phyloP scores from a whole-genome alignment of 2,113 vertebrate genomes.

The Poecilia latipinna region DNA sequence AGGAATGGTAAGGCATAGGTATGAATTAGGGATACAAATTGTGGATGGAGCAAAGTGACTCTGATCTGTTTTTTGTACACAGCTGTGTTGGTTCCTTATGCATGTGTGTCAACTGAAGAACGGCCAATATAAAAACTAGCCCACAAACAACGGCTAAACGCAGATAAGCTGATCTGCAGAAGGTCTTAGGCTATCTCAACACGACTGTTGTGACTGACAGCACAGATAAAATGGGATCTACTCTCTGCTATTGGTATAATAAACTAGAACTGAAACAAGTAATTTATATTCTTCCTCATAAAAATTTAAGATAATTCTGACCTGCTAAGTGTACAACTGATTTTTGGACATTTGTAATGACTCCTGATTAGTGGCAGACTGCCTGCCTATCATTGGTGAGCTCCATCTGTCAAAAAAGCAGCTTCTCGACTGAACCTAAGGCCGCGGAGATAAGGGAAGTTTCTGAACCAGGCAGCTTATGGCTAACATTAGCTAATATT shows the following conservation, averaged over 20 bases:
- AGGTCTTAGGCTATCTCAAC: not conserved
- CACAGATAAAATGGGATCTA: not conserved
- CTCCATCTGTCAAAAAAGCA: not conserved
- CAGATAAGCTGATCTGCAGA: not conserved
- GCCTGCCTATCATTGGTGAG: too few relatives aligned
- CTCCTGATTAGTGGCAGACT: too few relatives aligned
- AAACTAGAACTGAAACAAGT: too few relatives aligned
- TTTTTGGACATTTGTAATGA: too few relatives aligned
- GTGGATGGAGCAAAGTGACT: too few relatives aligned
- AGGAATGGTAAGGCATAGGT: too few relatives aligned
- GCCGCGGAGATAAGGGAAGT: slow-evolving; percentile 34
- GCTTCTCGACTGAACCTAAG: slow-evolving; percentile 1
- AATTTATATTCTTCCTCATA: too few relatives aligned
- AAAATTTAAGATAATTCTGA: too few relatives aligned
- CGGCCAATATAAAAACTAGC: not conserved
- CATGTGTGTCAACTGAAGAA: not conserved
- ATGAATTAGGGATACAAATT: too few relatives aligned
- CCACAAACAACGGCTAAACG: not conserved
- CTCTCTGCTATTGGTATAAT: not conserved
- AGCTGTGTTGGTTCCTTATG: not conserved
- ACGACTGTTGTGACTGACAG: not conserved
- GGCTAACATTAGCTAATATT: slow-evolving; percentile 25
- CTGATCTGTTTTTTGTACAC: not conserved
- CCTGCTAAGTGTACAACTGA: too few relatives aligned
- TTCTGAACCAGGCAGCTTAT: slow-evolving; percentile 4